Evolutionary conservation across 2,113 vertebrate genomes (phyloP), one percentile per base, ranked within the genome.

Genomic region (Ancistrus triradiatus): DNA sequence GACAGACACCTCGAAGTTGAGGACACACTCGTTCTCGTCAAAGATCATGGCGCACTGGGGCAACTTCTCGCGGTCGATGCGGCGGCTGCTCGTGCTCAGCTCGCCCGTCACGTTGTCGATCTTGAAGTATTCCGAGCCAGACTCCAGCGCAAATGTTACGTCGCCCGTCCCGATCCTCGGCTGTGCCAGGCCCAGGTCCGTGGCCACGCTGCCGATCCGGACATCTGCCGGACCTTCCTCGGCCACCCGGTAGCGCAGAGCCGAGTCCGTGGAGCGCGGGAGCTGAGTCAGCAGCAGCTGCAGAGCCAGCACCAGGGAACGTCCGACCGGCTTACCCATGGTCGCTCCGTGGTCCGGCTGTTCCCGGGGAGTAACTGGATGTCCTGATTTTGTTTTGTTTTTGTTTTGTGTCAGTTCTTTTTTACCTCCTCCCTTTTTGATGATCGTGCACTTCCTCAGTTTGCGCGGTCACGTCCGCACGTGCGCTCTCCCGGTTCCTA

Each of bases 31-130:
- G 11, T 97, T 97, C 75, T 97, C 95, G 68, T 98, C 95, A 83
- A 97, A 97, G 76, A 98, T 97, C 93, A 95, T 95, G 86, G 97
- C 93, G 80, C 95, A 97, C 87, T 97, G 95, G 35, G 91, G 86
- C 46, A 97, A 89, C 86, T 95, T 97, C 81, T 98, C 95, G 19
- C 95, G 86, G 90, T 97, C 95, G 22, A 97, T 94, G 80, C 95
- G 91, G 75, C 90, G 77, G 44, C 88, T 85, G 53, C 90, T 91
- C 2, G 95, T 98, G 44, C 92, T 96, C 84, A 98, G 88, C 85
- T 97, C 94, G 18, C 95, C 95, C 4, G 95, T 97, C 77, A 97
- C 91, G 72, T 97, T 97, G 88, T 98, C 95, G 72, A 98, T 97
- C 83, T 94, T 97, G 68, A 98, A 92, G 80, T 86, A 97, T 76